Conservation (phyloP, 64 coral and sea anemone genomes). For the Astreopora myriophthalma region DNA sequence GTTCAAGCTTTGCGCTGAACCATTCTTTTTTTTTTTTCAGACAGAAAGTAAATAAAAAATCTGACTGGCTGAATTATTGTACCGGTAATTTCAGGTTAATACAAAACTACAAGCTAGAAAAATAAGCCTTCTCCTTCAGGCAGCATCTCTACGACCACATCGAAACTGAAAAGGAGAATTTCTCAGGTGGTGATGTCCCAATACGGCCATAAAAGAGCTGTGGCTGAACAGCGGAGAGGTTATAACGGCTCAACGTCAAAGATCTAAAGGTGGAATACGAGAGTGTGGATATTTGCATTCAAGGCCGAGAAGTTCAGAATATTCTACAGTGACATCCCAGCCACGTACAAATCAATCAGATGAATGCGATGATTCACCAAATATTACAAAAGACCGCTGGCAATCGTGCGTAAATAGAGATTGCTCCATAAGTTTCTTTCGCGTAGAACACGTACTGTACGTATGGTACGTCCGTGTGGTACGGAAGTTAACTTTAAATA, state of each 20-base stretch:
- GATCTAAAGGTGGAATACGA: background rate
- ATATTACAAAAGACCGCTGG: background rate
- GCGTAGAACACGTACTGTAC: background rate
- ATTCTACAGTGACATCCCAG: background rate
- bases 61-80: background rate
- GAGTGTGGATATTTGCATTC: background rate
- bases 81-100: background rate
- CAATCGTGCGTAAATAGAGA: background rate
- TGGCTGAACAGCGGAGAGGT: background rate
- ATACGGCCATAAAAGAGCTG: constrained; percentile 2
- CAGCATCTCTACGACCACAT: background rate
- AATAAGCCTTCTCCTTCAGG: background rate
- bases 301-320: background rate
- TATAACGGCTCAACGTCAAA: background rate
- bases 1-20: too few relatives aligned
- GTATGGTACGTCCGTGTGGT: background rate
- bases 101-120: constrained; percentile 23
- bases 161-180: background rate
- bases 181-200: background rate
- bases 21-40: too few relatives aligned
- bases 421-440: background rate
- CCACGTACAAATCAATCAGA: background rate
- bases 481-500: constrained; percentile 7
- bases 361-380: background rate
- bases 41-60: too few relatives aligned